A percentile compares a stretch with the other conserved stretches of the same genome.
phyloP scores from a whole-genome alignment of 1,140 invertebrate species.

The Rhagoletis zephyria region DNA sequence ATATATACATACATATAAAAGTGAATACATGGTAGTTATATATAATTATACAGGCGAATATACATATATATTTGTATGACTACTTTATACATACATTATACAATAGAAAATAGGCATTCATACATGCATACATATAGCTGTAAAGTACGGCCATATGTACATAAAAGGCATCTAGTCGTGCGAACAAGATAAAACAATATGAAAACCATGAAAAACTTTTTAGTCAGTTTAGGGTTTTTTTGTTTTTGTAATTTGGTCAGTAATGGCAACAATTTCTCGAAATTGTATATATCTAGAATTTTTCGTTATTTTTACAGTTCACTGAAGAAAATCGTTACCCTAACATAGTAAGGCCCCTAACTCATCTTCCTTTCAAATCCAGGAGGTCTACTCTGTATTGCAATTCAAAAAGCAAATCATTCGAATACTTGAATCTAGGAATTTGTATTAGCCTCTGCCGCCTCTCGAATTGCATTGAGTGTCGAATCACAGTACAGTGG shows the following conservation, averaged over 20 bases:
- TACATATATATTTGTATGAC: slow-evolving; percentile 48
- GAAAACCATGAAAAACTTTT: no score
- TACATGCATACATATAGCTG: not conserved
- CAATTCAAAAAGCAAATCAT: no score
- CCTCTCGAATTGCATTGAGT: no score
- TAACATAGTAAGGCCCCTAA: no score
- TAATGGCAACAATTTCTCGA: no score
- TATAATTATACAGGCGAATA: slow-evolving; percentile 25
- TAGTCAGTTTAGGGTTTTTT: not conserved
- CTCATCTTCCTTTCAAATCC: no score
- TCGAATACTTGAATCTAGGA: not conserved
- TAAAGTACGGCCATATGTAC: not conserved
- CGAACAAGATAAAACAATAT: slow-evolving; percentile 8
- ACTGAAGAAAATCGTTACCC: no score
- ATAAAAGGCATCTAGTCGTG: slow-evolving; percentile 44
- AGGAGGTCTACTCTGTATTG: not conserved
- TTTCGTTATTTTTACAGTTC: no score
- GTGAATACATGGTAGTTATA: slow-evolving; percentile 2
- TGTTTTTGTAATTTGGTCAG: not conserved
- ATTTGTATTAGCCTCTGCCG: not conserved
- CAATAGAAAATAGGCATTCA: not conserved
- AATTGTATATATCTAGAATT: not conserved
- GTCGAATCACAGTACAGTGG: no score
- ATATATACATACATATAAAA: not conserved
- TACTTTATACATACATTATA: slow-evolving; percentile 3